Evolutionary conservation across 53 echinoderm and acorn worm genomes (phyloP).

Genomic region (Henricia sp.): DNA sequence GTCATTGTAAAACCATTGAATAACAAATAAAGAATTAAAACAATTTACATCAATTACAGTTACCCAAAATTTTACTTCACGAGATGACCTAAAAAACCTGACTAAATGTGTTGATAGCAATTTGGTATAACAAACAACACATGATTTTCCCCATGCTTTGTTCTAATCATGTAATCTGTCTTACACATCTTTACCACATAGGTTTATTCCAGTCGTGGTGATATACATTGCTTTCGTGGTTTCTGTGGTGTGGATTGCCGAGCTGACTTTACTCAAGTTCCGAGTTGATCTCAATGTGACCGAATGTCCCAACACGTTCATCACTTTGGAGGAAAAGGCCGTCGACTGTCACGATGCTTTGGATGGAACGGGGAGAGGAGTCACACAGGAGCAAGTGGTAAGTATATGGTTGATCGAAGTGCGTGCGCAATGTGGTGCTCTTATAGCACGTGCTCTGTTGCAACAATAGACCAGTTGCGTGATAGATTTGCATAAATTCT

Average conservation of each 20-base stretch:
- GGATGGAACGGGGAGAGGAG: not conserved
- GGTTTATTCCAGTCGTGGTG: constrained; percentile 80
- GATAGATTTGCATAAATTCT: no score
- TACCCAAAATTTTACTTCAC: no score
- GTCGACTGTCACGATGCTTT: not conserved
- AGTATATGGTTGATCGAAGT: no score
- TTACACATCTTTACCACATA: not conserved
- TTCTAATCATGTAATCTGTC: not conserved
- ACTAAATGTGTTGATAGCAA: no score
- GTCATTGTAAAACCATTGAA: no score
- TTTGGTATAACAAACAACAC: no score
- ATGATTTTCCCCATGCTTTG: not conserved
- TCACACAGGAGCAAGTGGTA: constrained; percentile 30
- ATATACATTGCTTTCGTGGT: constrained; percentile 79
- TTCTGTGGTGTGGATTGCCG: constrained; percentile 81
- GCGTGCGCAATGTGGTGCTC: no score
- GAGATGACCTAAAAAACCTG: no score
- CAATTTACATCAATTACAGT: no score
- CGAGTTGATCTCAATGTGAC: constrained; percentile 23
- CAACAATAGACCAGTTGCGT: no score
- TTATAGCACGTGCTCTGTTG: no score
- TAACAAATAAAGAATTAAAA: no score
- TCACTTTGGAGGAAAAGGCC: not conserved
- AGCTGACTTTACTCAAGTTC: constrained; percentile 53
- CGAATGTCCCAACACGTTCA: constrained; percentile 4